A percentile compares a stretch with the other conserved stretches of the same genome.
Evolutionary conservation across 2,797 vertebrate genomes (phyloP).

Genomic region (Ctenopoma kingsleyae): DNA sequence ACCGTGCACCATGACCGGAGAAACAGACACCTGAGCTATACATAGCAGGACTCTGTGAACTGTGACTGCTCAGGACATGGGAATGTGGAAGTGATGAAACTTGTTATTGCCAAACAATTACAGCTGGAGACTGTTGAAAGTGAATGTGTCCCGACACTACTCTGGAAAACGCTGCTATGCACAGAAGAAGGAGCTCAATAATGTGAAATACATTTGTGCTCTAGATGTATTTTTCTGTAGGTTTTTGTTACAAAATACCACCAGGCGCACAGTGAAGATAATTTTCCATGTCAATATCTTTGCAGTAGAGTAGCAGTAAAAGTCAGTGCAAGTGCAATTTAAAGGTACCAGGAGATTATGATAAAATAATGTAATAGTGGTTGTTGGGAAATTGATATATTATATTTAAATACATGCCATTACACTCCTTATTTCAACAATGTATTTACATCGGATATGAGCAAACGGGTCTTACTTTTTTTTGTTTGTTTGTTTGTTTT

Average conservation of each 20-base stretch:
- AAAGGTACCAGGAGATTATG: background rate
- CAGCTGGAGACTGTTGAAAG: background rate
- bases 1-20: constrained; percentile 6
- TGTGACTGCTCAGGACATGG: background rate
- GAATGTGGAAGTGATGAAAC: background rate
- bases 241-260: constrained; percentile 1
- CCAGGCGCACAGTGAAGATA: background rate
- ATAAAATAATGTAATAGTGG: background rate
- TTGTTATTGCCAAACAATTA: constrained; percentile 12
- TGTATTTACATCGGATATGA: constrained; percentile 25
- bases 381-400: background rate
- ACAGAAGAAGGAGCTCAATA: constrained; percentile 7
- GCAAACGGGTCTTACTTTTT: constrained; percentile 10
- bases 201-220: constrained; percentile 3
- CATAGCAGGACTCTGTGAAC: constrained; percentile 16
- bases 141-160: background rate
- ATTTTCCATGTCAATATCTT: background rate
- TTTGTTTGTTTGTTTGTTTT: too few species aligned
- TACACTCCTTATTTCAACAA: background rate
- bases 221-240: background rate
- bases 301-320: constrained; percentile 15
- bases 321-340: background rate
- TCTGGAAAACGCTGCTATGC: constrained; percentile 21
- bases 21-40: background rate
- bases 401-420: background rate